Percentiles rank a stretch among this genome's conserved stretches.
Evolutionary conservation across 2,113 vertebrate genomes (phyloP).

Genomic region (Poicephalus gulielmi): DNA sequence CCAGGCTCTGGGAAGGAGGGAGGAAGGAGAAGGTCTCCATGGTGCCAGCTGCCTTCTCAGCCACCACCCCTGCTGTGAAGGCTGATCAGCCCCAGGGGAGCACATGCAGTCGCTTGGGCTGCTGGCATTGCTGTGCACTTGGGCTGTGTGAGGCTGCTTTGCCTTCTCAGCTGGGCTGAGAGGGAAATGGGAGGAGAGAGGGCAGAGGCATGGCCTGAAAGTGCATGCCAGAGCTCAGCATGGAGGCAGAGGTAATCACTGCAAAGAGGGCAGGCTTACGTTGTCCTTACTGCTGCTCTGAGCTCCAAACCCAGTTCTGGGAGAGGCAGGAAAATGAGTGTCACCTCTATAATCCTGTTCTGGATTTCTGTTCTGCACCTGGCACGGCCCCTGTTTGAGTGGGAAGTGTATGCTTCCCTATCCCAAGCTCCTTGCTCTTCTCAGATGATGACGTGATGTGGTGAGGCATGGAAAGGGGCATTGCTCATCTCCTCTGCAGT

Average conservation of each 20-base stretch:
- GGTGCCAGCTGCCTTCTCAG: not conserved
- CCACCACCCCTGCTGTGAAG: not conserved
- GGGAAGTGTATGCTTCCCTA: not conserved
- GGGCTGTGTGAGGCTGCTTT: not conserved
- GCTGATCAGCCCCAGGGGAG: not conserved
- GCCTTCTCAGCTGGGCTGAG: not conserved
- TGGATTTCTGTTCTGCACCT: not conserved
- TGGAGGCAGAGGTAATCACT: not conserved
- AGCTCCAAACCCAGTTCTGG: not conserved
- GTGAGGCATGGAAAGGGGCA: not conserved
- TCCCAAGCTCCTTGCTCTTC: not conserved
- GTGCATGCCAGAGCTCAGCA: not conserved
- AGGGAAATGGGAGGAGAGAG: not conserved
- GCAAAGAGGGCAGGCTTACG: not conserved
- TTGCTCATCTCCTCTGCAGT: not conserved
- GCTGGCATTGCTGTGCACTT: not conserved
- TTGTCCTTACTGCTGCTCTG: not conserved
- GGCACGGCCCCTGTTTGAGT: accelerated
- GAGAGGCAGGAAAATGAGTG: not conserved
- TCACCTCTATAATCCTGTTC: not conserved
- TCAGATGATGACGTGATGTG: not conserved
- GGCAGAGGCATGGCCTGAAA: not conserved
- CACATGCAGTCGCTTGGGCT: not conserved
- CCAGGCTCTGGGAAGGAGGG: not conserved
- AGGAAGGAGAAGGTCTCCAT: not conserved